Base-by-base conservation (phyloP, 2,888 invertebrate species). In the Drosophila ochracea region DNA sequence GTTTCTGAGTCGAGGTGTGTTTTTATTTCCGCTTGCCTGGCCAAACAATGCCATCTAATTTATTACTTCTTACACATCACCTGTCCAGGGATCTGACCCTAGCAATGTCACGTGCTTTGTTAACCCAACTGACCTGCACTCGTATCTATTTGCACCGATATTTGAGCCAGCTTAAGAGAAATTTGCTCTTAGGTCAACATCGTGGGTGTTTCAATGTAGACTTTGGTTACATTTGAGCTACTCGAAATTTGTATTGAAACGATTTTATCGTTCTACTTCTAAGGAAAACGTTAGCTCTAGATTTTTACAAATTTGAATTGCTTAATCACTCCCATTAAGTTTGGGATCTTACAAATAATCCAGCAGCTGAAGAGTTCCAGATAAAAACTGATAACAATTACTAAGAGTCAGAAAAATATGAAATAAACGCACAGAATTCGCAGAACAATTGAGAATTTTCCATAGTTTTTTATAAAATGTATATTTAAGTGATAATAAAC, bases 31-130 rank as follows among this genome's bases (percentile, higher is more conserved):
- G 47, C 16, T 16, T 47, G 47, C 52, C 43, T 67, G 74, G 69
- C 70, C 75, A 81, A 66, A 83, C 88, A 88, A 88, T 88, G 61
- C 47, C 61, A 59, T 60, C 63, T 57, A 62, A 59, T 71, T 68
- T 43, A 63, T 68, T 53, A 62, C 53, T 65, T 78, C 72, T 66
- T 63, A 72, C 60, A 74, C 77, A 74, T 84, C 86, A 87, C 86
- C 89, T 89, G 86, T 83, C 65, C 75, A 1, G 16, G 31, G 47
- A 50, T 31, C 60, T 62, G 75, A 64, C 33, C 75, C 71, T 59
- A 43, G 39, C 74, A 67, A 68, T 84, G 78, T 68, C 84, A 84
- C 84, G 87, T 84, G 84, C 82, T 81, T 79, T 84, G 80, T 64
- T 68, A 57, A 70, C 50, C 57, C 58, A 60, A 68, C 69, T 85